These are phyloP conservation scores for Microctonus aethiopoides DNA, from an alignment of 2,888 invertebrate genomes.

Conservation along the genomic window DNA sequence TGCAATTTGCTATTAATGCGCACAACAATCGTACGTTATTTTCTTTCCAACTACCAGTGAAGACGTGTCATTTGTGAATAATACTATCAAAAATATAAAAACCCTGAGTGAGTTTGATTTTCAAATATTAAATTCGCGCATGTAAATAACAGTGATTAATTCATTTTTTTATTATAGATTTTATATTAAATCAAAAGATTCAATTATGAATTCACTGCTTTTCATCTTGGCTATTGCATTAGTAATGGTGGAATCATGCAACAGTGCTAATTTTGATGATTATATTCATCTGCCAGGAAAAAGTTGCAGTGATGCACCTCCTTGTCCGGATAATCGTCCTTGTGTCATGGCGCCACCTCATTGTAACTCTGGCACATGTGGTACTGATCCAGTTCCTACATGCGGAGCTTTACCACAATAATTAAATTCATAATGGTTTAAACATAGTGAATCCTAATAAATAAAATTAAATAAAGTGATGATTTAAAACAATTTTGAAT, in stretches of 20 bases:
- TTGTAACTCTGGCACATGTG: conserved; percentile 51
- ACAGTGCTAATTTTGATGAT: conserved; percentile 33
- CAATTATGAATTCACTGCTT: conserved; percentile 30
- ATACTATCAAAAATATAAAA: too few relatives aligned
- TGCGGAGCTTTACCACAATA: conserved; percentile 40
- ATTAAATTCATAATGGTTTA: too few relatives aligned
- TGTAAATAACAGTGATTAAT: background rate
- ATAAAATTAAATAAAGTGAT: too few relatives aligned
- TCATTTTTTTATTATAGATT: background rate
- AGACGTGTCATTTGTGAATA: too few relatives aligned
- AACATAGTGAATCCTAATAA: conserved; percentile 42
- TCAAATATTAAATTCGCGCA: too few relatives aligned
- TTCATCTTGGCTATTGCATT: conserved; percentile 38
- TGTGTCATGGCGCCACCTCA: conserved; percentile 51
- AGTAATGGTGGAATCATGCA: conserved; percentile 32
- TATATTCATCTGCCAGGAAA: conserved; percentile 56
- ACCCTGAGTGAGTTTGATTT: too few relatives aligned
- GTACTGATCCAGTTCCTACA: conserved; percentile 46
- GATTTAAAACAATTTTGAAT: too few relatives aligned
- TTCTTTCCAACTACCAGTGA: too few relatives aligned
- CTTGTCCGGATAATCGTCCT: conserved; percentile 47
- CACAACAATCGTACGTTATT: too few relatives aligned
- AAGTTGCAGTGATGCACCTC: conserved; percentile 49
- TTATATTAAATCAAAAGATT: background rate
- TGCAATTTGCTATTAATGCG: too few relatives aligned